Percentiles rank a stretch among this genome's conserved stretches.
Evolutionary conservation across 2,888 invertebrate genomes (phyloP).

Genomic region (Gnatocerus cornutus): DNA sequence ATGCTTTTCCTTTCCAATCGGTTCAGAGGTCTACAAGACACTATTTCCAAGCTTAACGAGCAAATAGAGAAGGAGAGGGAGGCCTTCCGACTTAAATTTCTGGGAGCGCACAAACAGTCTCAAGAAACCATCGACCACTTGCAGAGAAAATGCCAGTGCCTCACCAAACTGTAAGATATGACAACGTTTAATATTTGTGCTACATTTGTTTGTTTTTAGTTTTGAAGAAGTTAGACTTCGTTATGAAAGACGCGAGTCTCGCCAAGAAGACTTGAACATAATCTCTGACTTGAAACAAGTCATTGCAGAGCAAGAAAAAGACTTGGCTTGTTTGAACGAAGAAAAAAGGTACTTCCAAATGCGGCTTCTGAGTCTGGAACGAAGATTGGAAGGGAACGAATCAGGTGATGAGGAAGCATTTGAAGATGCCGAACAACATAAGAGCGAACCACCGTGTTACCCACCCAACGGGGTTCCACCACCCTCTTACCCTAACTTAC

Average conservation of each 20-base stretch:
- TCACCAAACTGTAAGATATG: constrained; percentile 77
- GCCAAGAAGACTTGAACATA: constrained; percentile 74
- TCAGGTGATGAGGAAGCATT: constrained; percentile 63
- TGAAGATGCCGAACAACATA: constrained; percentile 60
- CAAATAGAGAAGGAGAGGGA: constrained; percentile 66
- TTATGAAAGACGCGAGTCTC: constrained; percentile 75
- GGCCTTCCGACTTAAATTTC: constrained; percentile 63
- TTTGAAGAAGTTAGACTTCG: constrained; percentile 76
- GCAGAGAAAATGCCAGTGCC: constrained; percentile 76
- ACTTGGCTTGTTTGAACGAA: constrained; percentile 74
- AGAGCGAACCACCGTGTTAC: constrained; percentile 38
- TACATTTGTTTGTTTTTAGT: constrained; percentile 61
- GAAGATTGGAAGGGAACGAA: constrained; percentile 57
- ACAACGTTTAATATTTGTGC: neutral
- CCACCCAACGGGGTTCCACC: constrained; percentile 36
- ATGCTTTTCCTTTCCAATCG: constrained; percentile 57
- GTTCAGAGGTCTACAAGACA: constrained; percentile 72
- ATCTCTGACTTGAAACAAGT: constrained; percentile 74
- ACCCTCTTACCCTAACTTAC: constrained; percentile 45
- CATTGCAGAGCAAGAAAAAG: constrained; percentile 76
- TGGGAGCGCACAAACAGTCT: constrained; percentile 72
- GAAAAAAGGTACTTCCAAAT: constrained; percentile 76
- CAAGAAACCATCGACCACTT: constrained; percentile 75
- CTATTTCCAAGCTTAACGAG: constrained; percentile 64
- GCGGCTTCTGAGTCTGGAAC: constrained; percentile 68